Conservation (phyloP, 2,113 vertebrate genomes). For the Aldabrachelys gigantea region DNA sequence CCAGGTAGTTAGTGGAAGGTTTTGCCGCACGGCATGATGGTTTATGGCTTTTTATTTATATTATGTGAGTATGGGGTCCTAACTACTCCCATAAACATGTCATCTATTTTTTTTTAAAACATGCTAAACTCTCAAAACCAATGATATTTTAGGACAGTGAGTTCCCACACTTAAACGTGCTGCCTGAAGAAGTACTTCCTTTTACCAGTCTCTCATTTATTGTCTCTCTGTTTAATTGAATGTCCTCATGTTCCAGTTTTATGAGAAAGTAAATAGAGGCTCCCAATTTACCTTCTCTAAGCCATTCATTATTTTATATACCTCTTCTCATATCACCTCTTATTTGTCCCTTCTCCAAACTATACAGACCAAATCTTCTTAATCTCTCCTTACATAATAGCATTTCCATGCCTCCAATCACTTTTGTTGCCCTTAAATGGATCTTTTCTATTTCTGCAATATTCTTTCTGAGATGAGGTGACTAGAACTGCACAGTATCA, state of each 20-base stretch:
- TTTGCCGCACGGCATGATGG: background rate
- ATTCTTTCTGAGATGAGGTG: background rate
- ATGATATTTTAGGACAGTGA: background rate
- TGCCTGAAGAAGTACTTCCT: background rate
- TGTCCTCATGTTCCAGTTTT: background rate
- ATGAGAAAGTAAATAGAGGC: background rate
- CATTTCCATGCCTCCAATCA: background rate
- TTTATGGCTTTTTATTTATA: background rate
- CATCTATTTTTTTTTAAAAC: fast-evolving
- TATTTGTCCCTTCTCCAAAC: background rate
- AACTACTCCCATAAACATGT: background rate
- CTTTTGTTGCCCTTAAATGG: background rate
- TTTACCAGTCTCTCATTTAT: background rate
- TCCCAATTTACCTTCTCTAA: background rate
- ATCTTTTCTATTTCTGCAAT: background rate
- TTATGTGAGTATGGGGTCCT: background rate
- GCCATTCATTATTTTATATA: background rate
- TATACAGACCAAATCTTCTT: background rate
- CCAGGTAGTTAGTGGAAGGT: background rate
- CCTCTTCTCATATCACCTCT: background rate
- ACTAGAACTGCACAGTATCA: background rate
- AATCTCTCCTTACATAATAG: background rate
- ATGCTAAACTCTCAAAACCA: background rate
- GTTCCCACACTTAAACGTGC: background rate
- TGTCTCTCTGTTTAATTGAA: background rate